Evolutionary conservation across 2,888 invertebrate genomes (phyloP).

Genomic region (Metallyticus violacea): DNA sequence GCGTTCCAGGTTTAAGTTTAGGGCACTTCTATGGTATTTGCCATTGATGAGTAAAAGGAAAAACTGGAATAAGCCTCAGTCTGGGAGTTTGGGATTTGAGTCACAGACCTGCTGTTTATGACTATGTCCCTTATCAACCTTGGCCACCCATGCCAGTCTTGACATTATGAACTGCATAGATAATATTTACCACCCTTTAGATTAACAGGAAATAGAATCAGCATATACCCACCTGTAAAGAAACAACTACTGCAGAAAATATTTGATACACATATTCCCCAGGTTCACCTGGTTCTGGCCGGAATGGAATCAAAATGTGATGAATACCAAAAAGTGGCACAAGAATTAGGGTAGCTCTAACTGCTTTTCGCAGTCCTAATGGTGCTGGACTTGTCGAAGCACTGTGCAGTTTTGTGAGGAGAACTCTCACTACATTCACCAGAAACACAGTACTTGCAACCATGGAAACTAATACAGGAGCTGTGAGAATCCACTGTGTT

Average conservation of each 20-base stretch:
- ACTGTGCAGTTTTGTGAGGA: conserved; percentile 62
- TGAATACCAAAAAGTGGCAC: conserved; percentile 77
- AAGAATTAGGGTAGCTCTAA: conserved; percentile 67
- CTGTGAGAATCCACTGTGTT: conserved; percentile 61
- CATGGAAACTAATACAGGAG: conserved; percentile 60
- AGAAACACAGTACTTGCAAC: conserved; percentile 61
- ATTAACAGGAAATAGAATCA: not conserved
- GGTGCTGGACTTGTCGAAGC: conserved; percentile 60
- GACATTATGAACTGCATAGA: too few relatives aligned
- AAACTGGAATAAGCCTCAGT: too few relatives aligned
- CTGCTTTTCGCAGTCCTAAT: conserved; percentile 61
- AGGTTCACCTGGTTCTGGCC: conserved; percentile 56
- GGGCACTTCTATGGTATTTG: too few relatives aligned
- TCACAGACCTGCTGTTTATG: too few relatives aligned
- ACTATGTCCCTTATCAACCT: too few relatives aligned
- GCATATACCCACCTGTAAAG: conserved; percentile 59
- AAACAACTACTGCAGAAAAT: conserved; percentile 63
- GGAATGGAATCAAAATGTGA: conserved; percentile 65
- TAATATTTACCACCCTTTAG: too few relatives aligned
- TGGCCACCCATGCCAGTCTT: too few relatives aligned
- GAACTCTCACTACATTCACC: conserved; percentile 63
- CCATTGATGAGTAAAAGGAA: too few relatives aligned
- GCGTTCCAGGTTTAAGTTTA: too few relatives aligned
- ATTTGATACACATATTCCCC: conserved; percentile 63
- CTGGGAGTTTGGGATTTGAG: too few relatives aligned